Evolutionary conservation across 2,797 vertebrate genomes (phyloP).

Genomic region (Cheirogaleus major): DNA sequence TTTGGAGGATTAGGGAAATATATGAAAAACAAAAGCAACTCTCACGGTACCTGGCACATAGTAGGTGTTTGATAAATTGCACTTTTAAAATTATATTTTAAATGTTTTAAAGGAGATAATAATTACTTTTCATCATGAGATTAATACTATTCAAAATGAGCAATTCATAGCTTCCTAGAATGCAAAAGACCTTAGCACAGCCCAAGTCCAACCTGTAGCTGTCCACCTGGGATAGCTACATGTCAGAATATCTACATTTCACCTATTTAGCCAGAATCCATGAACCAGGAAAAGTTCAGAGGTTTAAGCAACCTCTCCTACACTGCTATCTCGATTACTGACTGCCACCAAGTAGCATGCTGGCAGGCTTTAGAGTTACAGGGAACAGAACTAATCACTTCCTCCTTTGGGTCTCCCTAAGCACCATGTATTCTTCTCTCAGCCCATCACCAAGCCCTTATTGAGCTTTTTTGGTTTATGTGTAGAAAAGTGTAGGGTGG

Average conservation of each 20-base stretch:
- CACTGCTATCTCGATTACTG: not conserved
- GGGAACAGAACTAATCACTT: not conserved
- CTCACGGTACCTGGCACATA: not conserved
- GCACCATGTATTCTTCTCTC: not conserved
- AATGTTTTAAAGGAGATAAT: not conserved
- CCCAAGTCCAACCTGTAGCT: not conserved
- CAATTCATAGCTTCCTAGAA: not conserved
- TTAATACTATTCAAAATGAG: slow-evolving; percentile 20
- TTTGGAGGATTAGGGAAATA: slow-evolving; percentile 37
- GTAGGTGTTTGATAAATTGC: not conserved
- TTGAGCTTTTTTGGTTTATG: not conserved
- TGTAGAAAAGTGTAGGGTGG: not conserved
- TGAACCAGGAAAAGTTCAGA: not conserved
- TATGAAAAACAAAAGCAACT: slow-evolving; percentile 42
- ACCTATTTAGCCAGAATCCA: not conserved
- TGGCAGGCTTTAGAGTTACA: not conserved
- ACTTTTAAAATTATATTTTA: slow-evolving; percentile 25
- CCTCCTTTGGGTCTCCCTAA: not conserved
- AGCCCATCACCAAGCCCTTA: not conserved
- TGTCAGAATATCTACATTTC: not conserved
- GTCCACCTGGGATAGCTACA: not conserved
- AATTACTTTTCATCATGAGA: not conserved
- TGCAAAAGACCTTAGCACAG: not conserved
- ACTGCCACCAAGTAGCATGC: not conserved
- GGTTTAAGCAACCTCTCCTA: not conserved